Conservation (phyloP, 2,888 invertebrate species). For the Diogma glabrata region DNA sequence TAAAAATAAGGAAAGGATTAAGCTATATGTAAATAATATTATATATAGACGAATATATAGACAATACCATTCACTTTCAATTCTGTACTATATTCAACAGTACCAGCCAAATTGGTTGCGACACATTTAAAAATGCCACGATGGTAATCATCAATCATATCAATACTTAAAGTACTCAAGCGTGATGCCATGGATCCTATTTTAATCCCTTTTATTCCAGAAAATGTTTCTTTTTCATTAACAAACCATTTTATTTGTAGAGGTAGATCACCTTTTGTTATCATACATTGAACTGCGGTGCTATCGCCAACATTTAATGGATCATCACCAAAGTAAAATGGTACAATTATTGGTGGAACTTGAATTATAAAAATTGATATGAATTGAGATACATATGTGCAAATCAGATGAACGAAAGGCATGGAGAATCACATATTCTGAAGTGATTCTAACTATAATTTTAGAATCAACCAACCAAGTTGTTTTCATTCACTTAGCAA, state of each 20-base stretch:
- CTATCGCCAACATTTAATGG: conserved; percentile 52
- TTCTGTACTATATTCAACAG: conserved; percentile 39
- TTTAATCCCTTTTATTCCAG: conserved; percentile 37
- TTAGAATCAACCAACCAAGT: too few species aligned
- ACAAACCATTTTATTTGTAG: conserved; percentile 53
- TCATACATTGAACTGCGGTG: conserved; percentile 48
- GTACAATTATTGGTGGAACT: conserved; percentile 38
- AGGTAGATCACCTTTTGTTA: conserved; percentile 57
- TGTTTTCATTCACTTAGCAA: too few species aligned
- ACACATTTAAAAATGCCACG: conserved; percentile 46
- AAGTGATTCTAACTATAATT: too few species aligned
- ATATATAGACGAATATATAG: too few species aligned
- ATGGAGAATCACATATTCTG: too few species aligned
- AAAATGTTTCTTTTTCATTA: conserved; percentile 48
- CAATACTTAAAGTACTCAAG: conserved; percentile 45
- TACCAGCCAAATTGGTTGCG: conserved; percentile 43
- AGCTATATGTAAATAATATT: too few species aligned
- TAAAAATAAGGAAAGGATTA: conserved; percentile 21
- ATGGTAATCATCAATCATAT: conserved; percentile 42
- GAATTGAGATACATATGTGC: too few species aligned
- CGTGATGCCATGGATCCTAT: conserved; percentile 39
- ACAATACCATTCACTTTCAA: conserved; percentile 44
- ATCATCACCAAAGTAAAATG: conserved; percentile 45
- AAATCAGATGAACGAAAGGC: too few species aligned
- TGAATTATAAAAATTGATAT: too few species aligned